Base-by-base conservation (phyloP, 1,140 invertebrate species). In the Pemphigus obesinymphae region DNA sequence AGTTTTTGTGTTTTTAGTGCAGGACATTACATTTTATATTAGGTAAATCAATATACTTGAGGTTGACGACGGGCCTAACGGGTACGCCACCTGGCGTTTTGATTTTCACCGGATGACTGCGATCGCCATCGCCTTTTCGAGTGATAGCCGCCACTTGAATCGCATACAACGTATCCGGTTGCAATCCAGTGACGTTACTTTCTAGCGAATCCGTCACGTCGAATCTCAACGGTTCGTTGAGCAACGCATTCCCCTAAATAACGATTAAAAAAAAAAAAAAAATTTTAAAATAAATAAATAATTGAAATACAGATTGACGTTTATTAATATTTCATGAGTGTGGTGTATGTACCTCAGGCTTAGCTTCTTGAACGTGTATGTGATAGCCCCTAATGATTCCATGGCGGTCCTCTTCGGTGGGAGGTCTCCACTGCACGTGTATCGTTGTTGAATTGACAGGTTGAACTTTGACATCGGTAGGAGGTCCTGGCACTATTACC, bases 321-420 rank as follows among this genome's bases (percentile, higher is more conserved):
- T n/a, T n/a, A n/a, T n/a, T n/a, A n/a, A n/a, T n/a, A n/a, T n/a
- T n/a, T n/a, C n/a, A n/a, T n/a, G n/a, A n/a, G n/a, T n/a, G n/a
- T n/a, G n/a, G n/a, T n/a, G n/a, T 0, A 76, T 85, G 85, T 86
- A 95, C 93, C 90, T 95, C 92, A 85, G 95, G 92, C 85, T 93
- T 91, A 13, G 95, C 90, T 90, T 97, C 97, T 87, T 97, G 95
- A 3, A 97, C 93, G 86, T 97, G 95, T 73, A 99, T 94, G 85
- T 98, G 96, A 88, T 98, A 99, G 4, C 96, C 97, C 45, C 96
- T 91, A 84, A 99, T 98, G 73, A 98, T 93, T n/a, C 97, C 97
- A 87, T 98, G 97, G 82, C 94, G 92, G 84, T 98, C 95, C 85
- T 95, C 95, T 83, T 93, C 92, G 75, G 90, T 89, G 0, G 97